Base-by-base conservation (phyloP, 2,113 vertebrate genomes). In the Andinoacara biseriatus region DNA sequence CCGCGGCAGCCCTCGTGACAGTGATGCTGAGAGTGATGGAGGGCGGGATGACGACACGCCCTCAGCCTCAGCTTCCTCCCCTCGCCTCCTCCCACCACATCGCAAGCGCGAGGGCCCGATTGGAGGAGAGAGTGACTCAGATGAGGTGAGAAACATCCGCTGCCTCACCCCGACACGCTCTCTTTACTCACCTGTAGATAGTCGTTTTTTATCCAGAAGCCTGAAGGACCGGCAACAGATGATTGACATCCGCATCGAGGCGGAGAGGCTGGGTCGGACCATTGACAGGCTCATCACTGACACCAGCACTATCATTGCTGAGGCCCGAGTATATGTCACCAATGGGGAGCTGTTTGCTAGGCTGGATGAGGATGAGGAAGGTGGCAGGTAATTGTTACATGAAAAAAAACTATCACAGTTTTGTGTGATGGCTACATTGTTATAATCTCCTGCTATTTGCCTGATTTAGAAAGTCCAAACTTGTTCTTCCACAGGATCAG, bases 211-310 rank as follows among this genome's bases (percentile, higher is more conserved):
- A 94, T 95, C 97, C 89, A 96, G 97, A 82, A 97, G 95, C 95
- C 97, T 98, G 95, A 97, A 97, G 26, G 98, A 99, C 91, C 95
- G 98, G 86, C 98, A 99, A 91, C 97, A 99, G 86, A 96, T 99
- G 97, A 99, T 99, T 86, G 98, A 99, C 94, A 98, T 99, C 95
- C 97, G 97, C 90, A 96, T 97, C 0, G 98, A 99, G 92, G 98
- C 98, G 0, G 98, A 99, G 93, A 95, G 98, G 86, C 95, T 99
- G 92, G 96, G 97, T 87, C 97, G 98, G 95, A 99, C 97, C 86
- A 97, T 99, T 92, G 98, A 99, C 80, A 96, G 98, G 85, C 94
- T 99, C 35, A 99, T 99, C 88, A 92, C 98, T 8, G 98, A 99
- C 94, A 99, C 98, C 0, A 97, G 97, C 95, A 98, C 98, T 91